Percentiles rank a stretch among this genome's conserved stretches.
phyloP scores from a whole-genome alignment of 1,140 invertebrate species.

The Cotesia typhae region DNA sequence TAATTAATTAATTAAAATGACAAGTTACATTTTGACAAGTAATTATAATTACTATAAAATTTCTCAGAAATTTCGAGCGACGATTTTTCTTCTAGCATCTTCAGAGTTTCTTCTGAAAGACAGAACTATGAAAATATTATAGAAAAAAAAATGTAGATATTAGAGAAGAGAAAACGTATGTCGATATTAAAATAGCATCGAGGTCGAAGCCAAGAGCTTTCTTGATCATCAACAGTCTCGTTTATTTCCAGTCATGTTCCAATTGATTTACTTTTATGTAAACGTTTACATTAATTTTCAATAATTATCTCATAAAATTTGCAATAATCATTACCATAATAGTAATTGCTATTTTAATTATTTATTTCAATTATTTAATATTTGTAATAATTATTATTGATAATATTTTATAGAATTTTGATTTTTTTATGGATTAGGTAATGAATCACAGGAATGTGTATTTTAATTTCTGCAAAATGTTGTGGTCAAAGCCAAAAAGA shows the following conservation, averaged over 20 bases:
- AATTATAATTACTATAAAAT: no score
- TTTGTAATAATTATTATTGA: background rate
- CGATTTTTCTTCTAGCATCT: no score
- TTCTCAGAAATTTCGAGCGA: no score
- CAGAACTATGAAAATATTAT: constrained; percentile 7
- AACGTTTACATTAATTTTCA: constrained; percentile 8
- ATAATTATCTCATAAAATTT: background rate
- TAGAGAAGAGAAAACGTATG: constrained; percentile 14
- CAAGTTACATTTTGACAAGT: no score
- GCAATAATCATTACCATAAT: no score
- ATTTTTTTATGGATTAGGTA: background rate
- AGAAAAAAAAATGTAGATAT: constrained; percentile 5
- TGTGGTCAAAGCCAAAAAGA: background rate
- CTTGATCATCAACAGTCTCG: constrained; percentile 25
- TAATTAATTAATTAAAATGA: no score
- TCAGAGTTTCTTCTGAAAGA: background rate
- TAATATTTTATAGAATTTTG: background rate
- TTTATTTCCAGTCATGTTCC: constrained; percentile 39
- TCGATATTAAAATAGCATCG: constrained; percentile 57
- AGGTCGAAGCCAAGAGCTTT: constrained; percentile 46
- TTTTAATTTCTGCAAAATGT: no score
- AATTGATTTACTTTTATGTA: constrained; percentile 33
- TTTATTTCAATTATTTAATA: background rate
- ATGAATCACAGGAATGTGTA: no score
- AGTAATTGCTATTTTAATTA: no score